Base-by-base conservation (phyloP, 2,888 invertebrate species). In the Pollenia labialis region DNA sequence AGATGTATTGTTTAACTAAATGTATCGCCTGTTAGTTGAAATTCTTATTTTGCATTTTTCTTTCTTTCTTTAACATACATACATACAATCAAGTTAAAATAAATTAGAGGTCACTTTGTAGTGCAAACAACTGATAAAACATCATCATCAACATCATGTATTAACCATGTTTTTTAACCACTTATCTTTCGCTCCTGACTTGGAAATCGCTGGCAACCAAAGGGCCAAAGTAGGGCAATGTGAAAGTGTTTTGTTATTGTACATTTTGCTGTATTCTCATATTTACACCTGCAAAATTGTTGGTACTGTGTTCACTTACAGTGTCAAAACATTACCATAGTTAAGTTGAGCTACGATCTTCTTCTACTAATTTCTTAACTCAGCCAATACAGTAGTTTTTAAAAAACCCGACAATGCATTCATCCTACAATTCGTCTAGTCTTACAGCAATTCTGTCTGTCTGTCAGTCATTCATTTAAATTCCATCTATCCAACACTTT, bases 91-190 rank as follows among this genome's bases (percentile, higher is more conserved):
- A 74, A 60, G 42, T 46, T 60, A 0, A 60, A 54, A 60, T 42
- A 84, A 79, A 74, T 85, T 68, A 80, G 75, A 74, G 74, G 79
- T 69, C 79, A 79, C 60, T 74, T 68, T 66, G 58, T 58, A 56
- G 52, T 14, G 68, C 42, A 54, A 64, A 64, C 18, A 79, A 44
- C 44, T 58, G 71, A 71, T 54, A 77, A 77, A 72, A 64, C 16
- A 77, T 56, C 54, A 54, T 46, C 69, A 82, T 71, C 23, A 77
- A 50, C 54, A 54, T 46, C 69, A 82, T 62, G 54, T 46, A 64
- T 77, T 62, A 62, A 71, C 40, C 44, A 54, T 44, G 23, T 76
- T 82, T 71, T 46, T 40, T 75, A 48, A 56, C 32, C 76, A 40
- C 71, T 74, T 58, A 44, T 56, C 50, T 32, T 50, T 42, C 16